phyloP scores from a whole-genome alignment of 2,797 vertebrate species.

The Botia kubotai region DNA sequence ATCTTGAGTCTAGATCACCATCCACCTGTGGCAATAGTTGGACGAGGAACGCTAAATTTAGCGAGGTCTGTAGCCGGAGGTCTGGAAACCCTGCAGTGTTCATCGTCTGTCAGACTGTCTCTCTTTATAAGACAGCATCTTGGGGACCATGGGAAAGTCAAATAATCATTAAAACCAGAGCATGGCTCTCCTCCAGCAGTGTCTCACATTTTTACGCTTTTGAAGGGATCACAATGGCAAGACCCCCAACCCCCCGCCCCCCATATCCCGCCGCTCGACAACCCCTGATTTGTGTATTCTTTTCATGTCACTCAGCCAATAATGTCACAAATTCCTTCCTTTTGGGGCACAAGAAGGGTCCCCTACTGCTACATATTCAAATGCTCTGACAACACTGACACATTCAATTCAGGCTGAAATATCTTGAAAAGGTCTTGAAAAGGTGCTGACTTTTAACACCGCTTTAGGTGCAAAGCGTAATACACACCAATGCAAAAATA shows the following conservation, averaged over 20 bases:
- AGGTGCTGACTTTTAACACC: background rate
- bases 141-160: constrained; percentile 63
- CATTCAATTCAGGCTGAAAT: constrained; percentile 49
- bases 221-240: constrained; percentile 53
- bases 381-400: constrained; percentile 44
- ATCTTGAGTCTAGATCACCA: constrained; percentile 12
- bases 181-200: constrained; percentile 51
- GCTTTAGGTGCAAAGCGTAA: constrained; percentile 31
- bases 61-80: constrained; percentile 31
- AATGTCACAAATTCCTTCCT: constrained; percentile 58
- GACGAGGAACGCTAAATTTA: constrained; percentile 59
- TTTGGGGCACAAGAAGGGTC: constrained; percentile 40
- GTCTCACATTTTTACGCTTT: constrained; percentile 35
- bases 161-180: constrained; percentile 60
- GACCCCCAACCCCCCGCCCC: constrained; percentile 43
- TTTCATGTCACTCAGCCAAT: constrained; percentile 58
- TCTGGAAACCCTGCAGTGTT: constrained; percentile 50
- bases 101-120: constrained; percentile 58
- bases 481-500: constrained; percentile 23
- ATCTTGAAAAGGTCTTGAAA: constrained; percentile 52
- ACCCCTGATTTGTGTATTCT: constrained; percentile 59
- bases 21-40: constrained; percentile 61
- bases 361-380: constrained; percentile 48
- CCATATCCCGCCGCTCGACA: constrained; percentile 48
- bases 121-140: constrained; percentile 60